Conservation (phyloP, 2,113 vertebrate genomes). For the Papio anubis region DNA sequence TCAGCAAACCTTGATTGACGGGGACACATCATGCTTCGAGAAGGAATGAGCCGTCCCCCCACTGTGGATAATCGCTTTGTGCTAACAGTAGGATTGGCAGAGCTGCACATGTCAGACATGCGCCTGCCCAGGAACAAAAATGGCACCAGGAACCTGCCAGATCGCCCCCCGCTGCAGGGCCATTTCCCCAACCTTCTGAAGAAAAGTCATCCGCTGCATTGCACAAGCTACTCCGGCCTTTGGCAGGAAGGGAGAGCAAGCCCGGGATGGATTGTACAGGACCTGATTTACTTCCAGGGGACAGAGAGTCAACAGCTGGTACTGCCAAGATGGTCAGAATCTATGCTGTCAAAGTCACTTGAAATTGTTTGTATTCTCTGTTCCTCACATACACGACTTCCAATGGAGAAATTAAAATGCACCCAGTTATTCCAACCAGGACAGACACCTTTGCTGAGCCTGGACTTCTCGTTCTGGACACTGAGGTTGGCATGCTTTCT, state of each 20-base stretch:
- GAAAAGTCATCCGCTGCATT: fast-evolving
- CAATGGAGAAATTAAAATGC: fast-evolving
- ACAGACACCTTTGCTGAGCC: neutral
- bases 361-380: no score
- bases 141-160: neutral
- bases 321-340: fast-evolving
- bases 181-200: neutral
- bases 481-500: fast-evolving
- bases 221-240: fast-evolving
- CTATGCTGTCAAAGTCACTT: fast-evolving
- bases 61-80: neutral
- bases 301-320: fast-evolving
- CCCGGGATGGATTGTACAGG: fast-evolving
- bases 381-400: no score
- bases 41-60: neutral
- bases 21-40: neutral
- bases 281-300: fast-evolving
- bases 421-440: fast-evolving
- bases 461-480: neutral
- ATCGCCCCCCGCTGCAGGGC: fast-evolving
- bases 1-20: neutral
- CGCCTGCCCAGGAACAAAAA: neutral
- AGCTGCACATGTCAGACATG: fast-evolving
- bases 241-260: fast-evolving
- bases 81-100: neutral